Percentiles rank a stretch among this genome's conserved stretches.
These are phyloP conservation scores for Vulpes ferrilata DNA, from an alignment of 2,113 vertebrate species.

Conservation along the genomic window DNA sequence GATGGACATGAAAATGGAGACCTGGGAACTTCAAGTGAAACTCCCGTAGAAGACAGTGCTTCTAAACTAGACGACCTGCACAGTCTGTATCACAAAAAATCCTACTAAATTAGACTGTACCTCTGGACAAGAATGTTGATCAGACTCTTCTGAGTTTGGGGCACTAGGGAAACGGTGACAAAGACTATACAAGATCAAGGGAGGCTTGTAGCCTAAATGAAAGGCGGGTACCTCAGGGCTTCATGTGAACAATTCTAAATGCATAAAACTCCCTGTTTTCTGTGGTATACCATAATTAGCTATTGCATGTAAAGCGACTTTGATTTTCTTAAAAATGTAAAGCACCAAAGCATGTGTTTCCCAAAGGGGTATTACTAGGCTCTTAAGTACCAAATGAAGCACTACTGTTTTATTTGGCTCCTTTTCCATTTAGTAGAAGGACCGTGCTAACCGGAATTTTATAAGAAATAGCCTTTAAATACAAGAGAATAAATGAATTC, in stretches of 20 bases:
- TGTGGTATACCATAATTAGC: conserved; percentile 80
- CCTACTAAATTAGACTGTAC: conserved; percentile 73
- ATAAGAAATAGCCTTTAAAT: conserved; percentile 77
- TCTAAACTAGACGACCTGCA: conserved; percentile 89
- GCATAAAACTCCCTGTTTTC: conserved; percentile 85
- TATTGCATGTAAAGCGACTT: conserved; percentile 85
- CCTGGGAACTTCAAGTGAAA: conserved; percentile 90
- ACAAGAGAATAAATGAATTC: conserved; percentile 51
- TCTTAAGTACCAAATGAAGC: conserved; percentile 75
- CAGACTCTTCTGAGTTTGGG: conserved; percentile 83
- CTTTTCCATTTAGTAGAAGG: conserved; percentile 74
- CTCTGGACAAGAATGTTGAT: conserved; percentile 81
- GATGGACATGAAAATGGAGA: conserved; percentile 94
- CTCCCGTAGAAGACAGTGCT: conserved; percentile 89
- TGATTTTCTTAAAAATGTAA: conserved; percentile 84
- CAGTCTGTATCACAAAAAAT: conserved; percentile 90
- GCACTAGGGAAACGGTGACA: conserved; percentile 82
- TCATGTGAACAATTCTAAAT: conserved; percentile 86
- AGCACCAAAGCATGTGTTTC: conserved; percentile 88
- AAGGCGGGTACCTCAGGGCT: conserved; percentile 90
- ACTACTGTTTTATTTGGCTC: conserved; percentile 74
- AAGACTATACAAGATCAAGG: conserved; percentile 80
- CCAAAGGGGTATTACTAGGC: conserved; percentile 78
- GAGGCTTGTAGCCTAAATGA: conserved; percentile 86
- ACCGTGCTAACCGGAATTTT: conserved; percentile 75